Base-by-base conservation (phyloP, 2,888 invertebrate genomes). In the Eurois occulta region DNA sequence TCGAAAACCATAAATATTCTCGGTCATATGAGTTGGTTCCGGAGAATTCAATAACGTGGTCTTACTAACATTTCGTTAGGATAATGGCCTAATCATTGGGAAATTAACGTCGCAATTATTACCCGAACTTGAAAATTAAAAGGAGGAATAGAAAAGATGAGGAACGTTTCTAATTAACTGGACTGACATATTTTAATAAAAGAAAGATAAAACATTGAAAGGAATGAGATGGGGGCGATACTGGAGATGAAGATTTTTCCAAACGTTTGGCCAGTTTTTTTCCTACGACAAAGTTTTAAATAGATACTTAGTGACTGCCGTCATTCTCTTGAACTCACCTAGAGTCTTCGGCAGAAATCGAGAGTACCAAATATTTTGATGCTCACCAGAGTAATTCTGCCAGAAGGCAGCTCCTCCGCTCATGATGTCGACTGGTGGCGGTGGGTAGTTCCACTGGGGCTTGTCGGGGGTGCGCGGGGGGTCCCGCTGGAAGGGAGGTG, bases 341-440 rank as follows among this genome's bases (percentile, higher is more conserved):
- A 66, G 85, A 79, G 82, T 52, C 81, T 77, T 86, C 67, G 71
- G 70, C 73, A 85, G 85, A 80, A 85, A 67, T 66, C 75, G 70
- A 78, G 78, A 80, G 81, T 66, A 72, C 81, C 81, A 72, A 62
- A 79, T 84, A 85, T 73, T 72, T 73, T 81, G 64, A 77, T 80
- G 94, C 97, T 97, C 94, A 99, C 98, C 98, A 92, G 98, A 98
- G 96, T 99, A 99, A 94, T 98, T 99, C 94, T 98, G 98, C 98
- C 98, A 99, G 96, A 99, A 98, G 65, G 98, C 98, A 69, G 98
- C 98, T 60, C 98, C 98, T 75, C 98, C 98, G 91, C 98, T 98
- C 97, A 99, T 98, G 94, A 98, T 97, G 95, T 98, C 98, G 35
- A 97, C 96, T 32, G 97, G 96, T 62, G 96, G 96, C 67, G 97